Percentiles rank a stretch among this genome's conserved stretches.
phyloP scores from a whole-genome alignment of 2,797 vertebrate genomes.

The Esox masquinongy region DNA sequence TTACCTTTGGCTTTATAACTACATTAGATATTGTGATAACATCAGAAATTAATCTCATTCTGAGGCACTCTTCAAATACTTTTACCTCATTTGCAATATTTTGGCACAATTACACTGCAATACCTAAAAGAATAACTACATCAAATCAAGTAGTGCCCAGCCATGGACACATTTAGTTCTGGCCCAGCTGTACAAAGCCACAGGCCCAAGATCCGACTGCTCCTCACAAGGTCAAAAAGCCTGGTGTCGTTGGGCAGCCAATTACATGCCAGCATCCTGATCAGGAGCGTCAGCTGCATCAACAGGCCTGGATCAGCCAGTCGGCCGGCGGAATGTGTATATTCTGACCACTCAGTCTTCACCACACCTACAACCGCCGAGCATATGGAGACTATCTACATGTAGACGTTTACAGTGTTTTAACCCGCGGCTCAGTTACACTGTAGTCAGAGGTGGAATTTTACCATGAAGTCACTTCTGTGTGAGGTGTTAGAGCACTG shows the following conservation, averaged over 20 bases:
- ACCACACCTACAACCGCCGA: conserved; percentile 29
- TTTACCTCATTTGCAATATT: not conserved
- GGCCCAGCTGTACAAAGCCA: not conserved
- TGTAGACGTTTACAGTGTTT: conserved; percentile 50
- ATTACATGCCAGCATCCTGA: conserved; percentile 51
- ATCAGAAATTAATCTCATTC: not conserved
- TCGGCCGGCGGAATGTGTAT: conserved; percentile 61
- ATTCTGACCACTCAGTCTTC: conserved; percentile 50
- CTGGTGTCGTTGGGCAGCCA: conserved; percentile 43
- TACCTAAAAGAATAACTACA: not conserved
- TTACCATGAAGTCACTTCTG: not conserved
- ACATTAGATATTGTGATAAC: not conserved
- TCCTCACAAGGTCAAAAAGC: conserved; percentile 68
- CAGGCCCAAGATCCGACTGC: conserved; percentile 59
- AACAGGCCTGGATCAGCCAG: conserved; percentile 72
- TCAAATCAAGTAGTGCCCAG: not conserved
- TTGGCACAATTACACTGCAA: not conserved
- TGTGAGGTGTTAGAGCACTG: conserved; percentile 21
- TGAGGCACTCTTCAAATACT: not conserved
- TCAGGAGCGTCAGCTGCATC: conserved; percentile 72
- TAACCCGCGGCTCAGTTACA: conserved; percentile 39
- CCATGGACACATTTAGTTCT: conserved; percentile 32
- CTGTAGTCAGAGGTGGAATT: conserved; percentile 18
- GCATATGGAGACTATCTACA: conserved; percentile 44
- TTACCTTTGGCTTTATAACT: not conserved